Percentiles rank a stretch among this genome's conserved stretches.
Conservation (phyloP, 2,113 vertebrate species). For the Arvicanthis niloticus region DNA sequence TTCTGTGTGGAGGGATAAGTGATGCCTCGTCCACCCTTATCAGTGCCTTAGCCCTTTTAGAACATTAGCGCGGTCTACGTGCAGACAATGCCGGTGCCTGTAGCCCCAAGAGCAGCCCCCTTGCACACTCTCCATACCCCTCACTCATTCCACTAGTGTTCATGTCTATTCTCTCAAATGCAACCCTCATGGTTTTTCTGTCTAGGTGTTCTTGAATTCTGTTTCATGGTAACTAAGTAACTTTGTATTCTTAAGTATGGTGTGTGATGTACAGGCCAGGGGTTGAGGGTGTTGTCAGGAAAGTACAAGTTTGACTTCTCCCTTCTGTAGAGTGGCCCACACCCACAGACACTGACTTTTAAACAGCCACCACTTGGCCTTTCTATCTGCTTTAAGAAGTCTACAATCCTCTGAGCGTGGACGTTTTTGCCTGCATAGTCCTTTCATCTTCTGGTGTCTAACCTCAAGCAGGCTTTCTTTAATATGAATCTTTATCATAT, state of each 20-base stretch:
- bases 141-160: not conserved
- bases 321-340: not conserved
- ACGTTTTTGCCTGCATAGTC: not conserved
- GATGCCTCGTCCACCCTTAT: not conserved
- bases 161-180: not conserved
- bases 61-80: not conserved
- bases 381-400: not conserved
- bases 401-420: not conserved
- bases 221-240: not conserved
- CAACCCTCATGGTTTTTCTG: not conserved
- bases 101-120: not conserved
- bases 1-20: not conserved
- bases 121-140: not conserved
- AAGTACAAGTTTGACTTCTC: not conserved
- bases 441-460: not conserved
- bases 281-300: not conserved
- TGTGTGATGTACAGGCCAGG: not conserved
- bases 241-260: not conserved
- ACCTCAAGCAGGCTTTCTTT: slow-evolving; percentile 4
- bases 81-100: not conserved
- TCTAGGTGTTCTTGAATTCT: not conserved
- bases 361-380: not conserved
- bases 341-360: not conserved
- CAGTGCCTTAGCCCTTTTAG: not conserved
- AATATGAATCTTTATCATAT: not conserved